phyloP scores from a whole-genome alignment of 2,888 invertebrate genomes.

The Adelognathus sp. region DNA sequence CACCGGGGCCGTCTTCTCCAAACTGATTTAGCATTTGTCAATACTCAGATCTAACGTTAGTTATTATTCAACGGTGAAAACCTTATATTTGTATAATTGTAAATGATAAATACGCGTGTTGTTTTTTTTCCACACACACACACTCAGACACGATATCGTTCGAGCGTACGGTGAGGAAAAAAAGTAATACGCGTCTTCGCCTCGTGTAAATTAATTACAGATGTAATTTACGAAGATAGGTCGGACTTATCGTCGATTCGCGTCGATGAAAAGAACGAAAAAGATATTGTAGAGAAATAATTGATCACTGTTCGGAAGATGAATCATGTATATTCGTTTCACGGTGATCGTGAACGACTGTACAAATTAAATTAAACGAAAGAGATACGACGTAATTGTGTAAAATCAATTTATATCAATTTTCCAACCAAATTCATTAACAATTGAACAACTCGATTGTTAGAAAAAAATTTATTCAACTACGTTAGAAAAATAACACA shows the following conservation, averaged over 20 bases:
- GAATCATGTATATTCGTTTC: background rate
- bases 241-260: background rate
- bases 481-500: background rate
- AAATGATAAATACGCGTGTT: conserved; percentile 48
- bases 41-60: conserved; percentile 55
- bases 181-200: conserved; percentile 3
- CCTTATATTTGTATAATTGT: conserved; percentile 61
- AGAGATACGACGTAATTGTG: background rate
- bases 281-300: conserved; percentile 33
- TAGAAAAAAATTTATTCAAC: background rate
- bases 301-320: conserved; percentile 42
- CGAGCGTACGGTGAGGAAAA: background rate
- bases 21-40: conserved; percentile 45
- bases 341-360: background rate
- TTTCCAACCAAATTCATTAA: too few relatives aligned
- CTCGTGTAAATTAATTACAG: conserved; percentile 19
- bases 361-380: background rate
- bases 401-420: background rate
- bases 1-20: background rate
- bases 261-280: background rate
- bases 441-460: too few relatives aligned
- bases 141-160: background rate
- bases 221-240: conserved; percentile 41
- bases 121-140: conserved; percentile 6
- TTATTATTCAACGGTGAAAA: conserved; percentile 29